Evolutionary conservation across 1,140 invertebrate genomes (phyloP).

Genomic region (Papilio glaucus): DNA sequence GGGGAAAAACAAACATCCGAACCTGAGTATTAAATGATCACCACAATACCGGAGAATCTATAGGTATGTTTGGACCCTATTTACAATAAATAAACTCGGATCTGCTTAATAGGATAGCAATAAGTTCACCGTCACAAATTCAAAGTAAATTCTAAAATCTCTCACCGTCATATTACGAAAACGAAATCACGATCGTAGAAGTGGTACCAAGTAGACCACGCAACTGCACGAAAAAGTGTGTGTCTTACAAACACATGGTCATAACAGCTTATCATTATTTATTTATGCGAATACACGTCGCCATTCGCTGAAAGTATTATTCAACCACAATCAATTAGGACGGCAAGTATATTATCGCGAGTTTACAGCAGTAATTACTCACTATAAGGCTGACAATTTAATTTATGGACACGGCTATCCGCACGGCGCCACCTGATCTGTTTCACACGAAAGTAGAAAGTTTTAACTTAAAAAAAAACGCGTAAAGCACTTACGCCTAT

Average conservation of each 20-base stretch:
- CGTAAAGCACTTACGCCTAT: constrained; percentile 46
- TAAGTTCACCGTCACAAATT: too few relatives aligned
- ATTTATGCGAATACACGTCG: not conserved
- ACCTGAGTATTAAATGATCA: too few relatives aligned
- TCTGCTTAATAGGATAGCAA: too few relatives aligned
- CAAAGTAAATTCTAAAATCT: too few relatives aligned
- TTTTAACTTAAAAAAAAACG: constrained; percentile 37
- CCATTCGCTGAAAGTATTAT: constrained; percentile 7
- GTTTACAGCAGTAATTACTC: constrained; percentile 48
- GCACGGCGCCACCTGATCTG: constrained; percentile 47
- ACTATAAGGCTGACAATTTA: constrained; percentile 49
- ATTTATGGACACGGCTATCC: constrained; percentile 45
- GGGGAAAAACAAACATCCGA: too few relatives aligned
- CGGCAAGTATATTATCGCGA: constrained; percentile 4
- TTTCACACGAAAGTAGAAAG: constrained; percentile 44
- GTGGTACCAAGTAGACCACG: not conserved
- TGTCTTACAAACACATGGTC: not conserved
- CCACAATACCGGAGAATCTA: too few relatives aligned
- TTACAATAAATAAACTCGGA: too few relatives aligned
- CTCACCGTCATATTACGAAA: too few relatives aligned
- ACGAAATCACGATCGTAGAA: too few relatives aligned
- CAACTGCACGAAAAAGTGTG: not conserved
- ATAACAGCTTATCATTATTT: not conserved
- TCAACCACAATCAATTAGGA: constrained; percentile 34
- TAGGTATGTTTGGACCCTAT: too few relatives aligned